Conservation (phyloP, 1,140 invertebrate species). For the Bombus affinis region DNA sequence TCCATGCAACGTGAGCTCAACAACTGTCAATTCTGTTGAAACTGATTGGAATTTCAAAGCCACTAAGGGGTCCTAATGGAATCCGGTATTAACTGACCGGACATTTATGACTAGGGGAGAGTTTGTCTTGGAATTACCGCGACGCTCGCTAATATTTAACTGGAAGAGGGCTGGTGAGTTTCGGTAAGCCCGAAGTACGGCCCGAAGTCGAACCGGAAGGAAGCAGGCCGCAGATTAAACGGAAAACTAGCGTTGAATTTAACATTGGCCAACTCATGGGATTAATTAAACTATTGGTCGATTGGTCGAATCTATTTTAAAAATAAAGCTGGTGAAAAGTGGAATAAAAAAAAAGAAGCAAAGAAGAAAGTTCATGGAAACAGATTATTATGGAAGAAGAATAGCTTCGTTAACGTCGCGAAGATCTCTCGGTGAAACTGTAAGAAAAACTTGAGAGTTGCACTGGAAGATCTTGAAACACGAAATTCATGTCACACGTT, state of each 20-base stretch:
- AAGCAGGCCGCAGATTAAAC: not conserved
- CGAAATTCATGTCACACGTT: not conserved
- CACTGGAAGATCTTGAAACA: not conserved
- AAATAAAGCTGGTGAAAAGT: not conserved
- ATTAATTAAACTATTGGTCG: slow-evolving; percentile 21
- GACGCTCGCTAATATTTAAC: not conserved
- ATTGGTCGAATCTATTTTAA: not conserved
- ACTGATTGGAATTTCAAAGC: slow-evolving; percentile 24
- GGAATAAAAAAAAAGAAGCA: not conserved
- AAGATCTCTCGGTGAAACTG: not conserved
- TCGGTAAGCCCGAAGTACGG: not conserved
- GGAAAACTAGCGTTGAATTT: slow-evolving; percentile 19
- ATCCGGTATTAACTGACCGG: not conserved
- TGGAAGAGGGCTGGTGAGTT: not conserved
- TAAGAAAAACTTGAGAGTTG: not conserved
- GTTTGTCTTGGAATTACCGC: slow-evolving; percentile 4
- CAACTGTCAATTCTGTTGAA: slow-evolving; percentile 4
- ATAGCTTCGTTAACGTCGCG: slow-evolving; percentile 9
- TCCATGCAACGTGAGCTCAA: not conserved
- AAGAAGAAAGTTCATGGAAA: not conserved
- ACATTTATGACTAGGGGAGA: slow-evolving; percentile 9
- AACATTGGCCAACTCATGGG: not conserved
- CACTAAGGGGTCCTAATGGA: not conserved
- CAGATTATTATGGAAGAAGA: not conserved
- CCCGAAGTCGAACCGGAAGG: slow-evolving; percentile 3